Evolutionary conservation across 2,797 vertebrate species (phyloP).

Genomic region (Phalloptychus januarius): DNA sequence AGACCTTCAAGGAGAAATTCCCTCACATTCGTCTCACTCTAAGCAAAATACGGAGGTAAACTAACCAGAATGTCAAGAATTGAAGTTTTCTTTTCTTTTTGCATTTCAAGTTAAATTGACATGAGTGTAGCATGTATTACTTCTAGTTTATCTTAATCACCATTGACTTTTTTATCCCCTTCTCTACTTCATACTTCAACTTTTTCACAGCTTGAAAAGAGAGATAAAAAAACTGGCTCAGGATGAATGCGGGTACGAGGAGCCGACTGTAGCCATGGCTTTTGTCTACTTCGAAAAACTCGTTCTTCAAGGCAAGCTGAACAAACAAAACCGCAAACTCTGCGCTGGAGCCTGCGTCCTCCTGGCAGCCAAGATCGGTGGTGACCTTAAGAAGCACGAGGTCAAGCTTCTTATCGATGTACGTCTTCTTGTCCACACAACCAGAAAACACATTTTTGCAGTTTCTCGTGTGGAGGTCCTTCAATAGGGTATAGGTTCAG

Average conservation of each 20-base stretch:
- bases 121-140: not conserved
- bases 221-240: slow-evolving; percentile 95
- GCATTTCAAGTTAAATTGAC: not conserved
- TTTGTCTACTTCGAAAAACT: slow-evolving; percentile 99
- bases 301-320: slow-evolving; percentile 94
- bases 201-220: slow-evolving; percentile 87
- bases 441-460: not conserved
- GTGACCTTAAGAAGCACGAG: slow-evolving; percentile 96
- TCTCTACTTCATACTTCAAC: not conserved
- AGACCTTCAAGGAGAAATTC: slow-evolving; percentile 99
- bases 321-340: slow-evolving; percentile 99
- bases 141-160: not conserved
- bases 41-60: slow-evolving; percentile 97
- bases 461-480: not conserved
- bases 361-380: slow-evolving; percentile 95
- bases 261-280: slow-evolving; percentile 96
- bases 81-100: not conserved
- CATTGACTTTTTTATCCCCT: slow-evolving; percentile 1
- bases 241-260: slow-evolving; percentile 95
- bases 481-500: not conserved
- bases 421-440: slow-evolving; percentile 37
- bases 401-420: slow-evolving; percentile 98
- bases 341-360: slow-evolving; percentile 96
- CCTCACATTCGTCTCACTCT: slow-evolving; percentile 96
- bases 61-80: not conserved